Evolutionary conservation across 2,888 invertebrate genomes (phyloP).

Genomic region (Automeris io): DNA sequence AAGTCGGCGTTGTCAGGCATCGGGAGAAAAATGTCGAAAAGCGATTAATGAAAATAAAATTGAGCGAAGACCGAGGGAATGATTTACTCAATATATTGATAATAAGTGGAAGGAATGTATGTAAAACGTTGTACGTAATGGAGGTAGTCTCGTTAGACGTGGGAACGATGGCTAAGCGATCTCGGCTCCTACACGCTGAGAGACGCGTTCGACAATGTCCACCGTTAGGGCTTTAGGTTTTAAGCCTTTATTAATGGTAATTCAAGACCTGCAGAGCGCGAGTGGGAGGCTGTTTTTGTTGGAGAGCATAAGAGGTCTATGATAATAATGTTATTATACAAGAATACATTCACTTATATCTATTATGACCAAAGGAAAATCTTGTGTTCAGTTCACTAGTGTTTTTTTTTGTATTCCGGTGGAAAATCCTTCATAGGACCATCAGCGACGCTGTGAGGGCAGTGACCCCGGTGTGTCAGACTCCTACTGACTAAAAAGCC

Average conservation of each 20-base stretch:
- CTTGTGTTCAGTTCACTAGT: too few species aligned
- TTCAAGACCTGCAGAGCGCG: conserved; percentile 52
- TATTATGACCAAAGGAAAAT: too few species aligned
- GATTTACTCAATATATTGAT: conserved; percentile 72
- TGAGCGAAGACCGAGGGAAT: conserved; percentile 55
- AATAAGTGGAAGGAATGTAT: conserved; percentile 67
- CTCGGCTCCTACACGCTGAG: conserved; percentile 53
- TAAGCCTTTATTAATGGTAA: conserved; percentile 67
- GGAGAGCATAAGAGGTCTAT: conserved; percentile 35
- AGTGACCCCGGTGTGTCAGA: too few species aligned
- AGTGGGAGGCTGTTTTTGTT: conserved; percentile 63
- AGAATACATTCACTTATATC: too few species aligned
- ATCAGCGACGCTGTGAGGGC: too few species aligned
- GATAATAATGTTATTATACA: conserved; percentile 52
- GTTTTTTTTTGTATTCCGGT: too few species aligned
- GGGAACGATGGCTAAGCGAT: conserved; percentile 48
- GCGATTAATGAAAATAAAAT: conserved; percentile 71
- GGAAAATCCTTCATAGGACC: too few species aligned
- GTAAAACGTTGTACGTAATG: conserved; percentile 68
- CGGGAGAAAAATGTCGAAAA: conserved; percentile 60
- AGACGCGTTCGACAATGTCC: conserved; percentile 60
- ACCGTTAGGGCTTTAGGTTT: conserved; percentile 61
- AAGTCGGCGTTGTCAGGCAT: conserved; percentile 50
- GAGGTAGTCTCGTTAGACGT: conserved; percentile 72
- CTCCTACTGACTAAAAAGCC: too few species aligned